These are phyloP conservation scores for Pheosia gnoma DNA, from an alignment of 2,888 invertebrate genomes.

Conservation along the genomic window DNA sequence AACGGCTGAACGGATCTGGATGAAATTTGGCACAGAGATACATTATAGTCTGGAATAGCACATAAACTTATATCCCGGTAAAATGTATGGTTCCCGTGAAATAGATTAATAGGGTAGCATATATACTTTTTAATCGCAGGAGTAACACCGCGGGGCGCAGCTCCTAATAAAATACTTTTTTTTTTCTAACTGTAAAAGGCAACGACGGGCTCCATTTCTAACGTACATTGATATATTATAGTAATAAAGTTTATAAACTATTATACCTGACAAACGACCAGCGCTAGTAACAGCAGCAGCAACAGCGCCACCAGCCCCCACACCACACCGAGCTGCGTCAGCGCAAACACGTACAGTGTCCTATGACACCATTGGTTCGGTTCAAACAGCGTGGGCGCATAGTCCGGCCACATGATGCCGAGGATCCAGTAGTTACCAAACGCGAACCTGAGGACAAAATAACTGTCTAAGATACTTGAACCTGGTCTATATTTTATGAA, in stretches of 20 bases:
- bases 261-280: conserved; percentile 86
- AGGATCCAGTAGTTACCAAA: conserved; percentile 92
- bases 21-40: no score
- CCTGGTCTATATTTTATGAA: background rate
- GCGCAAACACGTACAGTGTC: conserved; percentile 90
- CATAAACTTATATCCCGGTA: no score
- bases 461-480: background rate
- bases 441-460: conserved; percentile 78
- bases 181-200: no score
- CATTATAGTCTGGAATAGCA: no score
- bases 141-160: no score
- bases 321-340: conserved; percentile 88
- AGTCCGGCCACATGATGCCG: conserved; percentile 90
- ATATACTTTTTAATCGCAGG: no score
- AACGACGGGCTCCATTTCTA: no score
- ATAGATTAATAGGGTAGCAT: no score
- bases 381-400: conserved; percentile 87
- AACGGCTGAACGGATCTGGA: no score
- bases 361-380: conserved; percentile 92
- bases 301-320: conserved; percentile 86
- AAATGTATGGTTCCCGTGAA: no score
- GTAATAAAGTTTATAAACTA: no score
- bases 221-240: background rate
- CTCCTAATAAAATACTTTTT: no score
- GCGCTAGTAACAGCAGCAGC: conserved; percentile 82